A percentile compares a stretch with the other conserved stretches of the same genome.
Evolutionary conservation across 2,113 vertebrate species (phyloP).

Genomic region (Ifrita kowaldi): DNA sequence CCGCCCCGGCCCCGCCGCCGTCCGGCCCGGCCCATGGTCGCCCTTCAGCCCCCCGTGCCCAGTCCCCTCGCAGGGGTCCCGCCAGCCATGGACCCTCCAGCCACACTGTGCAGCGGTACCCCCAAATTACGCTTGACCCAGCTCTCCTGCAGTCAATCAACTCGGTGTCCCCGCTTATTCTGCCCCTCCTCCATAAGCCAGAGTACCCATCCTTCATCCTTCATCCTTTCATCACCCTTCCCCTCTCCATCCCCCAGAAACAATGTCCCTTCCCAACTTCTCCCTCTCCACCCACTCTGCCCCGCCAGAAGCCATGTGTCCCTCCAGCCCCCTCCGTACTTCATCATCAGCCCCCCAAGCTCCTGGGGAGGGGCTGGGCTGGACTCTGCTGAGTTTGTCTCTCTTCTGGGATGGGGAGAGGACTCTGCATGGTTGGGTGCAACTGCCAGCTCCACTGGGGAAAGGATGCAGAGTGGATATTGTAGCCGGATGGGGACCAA

Average conservation of each 20-base stretch:
- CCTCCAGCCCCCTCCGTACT: neutral
- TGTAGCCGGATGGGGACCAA: neutral
- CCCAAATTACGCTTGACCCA: neutral
- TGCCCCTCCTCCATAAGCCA: neutral
- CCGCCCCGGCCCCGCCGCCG: neutral
- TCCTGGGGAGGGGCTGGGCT: neutral
- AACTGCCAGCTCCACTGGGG: neutral
- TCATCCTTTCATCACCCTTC: neutral
- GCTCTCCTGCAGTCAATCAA: neutral
- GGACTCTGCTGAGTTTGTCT: neutral
- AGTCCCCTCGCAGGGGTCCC: neutral
- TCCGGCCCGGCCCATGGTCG: neutral
- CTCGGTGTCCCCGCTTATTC: neutral
- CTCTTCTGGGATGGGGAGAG: neutral
- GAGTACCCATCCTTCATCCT: no score
- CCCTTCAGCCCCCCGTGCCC: neutral
- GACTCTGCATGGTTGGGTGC: neutral
- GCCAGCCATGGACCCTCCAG: neutral
- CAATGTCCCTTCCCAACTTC: neutral
- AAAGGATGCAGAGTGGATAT: neutral
- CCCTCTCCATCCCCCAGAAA: neutral
- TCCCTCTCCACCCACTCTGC: neutral
- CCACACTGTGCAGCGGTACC: neutral
- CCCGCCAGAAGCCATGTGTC: rapidly evolving
- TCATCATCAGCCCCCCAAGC: neutral